Conservation (phyloP, 2,113 vertebrate species). For the Pao palembangensis region DNA sequence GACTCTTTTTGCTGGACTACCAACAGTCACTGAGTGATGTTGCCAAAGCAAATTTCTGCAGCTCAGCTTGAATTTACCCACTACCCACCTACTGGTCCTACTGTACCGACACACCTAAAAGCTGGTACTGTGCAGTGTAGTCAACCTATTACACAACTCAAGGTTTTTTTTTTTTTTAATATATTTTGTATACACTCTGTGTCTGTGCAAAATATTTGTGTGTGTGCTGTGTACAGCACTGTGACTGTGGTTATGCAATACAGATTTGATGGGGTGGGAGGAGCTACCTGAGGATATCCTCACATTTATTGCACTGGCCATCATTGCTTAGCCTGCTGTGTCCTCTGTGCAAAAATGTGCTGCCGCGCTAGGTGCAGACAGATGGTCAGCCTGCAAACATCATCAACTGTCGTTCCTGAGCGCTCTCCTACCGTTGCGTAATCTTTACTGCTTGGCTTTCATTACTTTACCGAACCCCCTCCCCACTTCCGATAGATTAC, state of each 20-base stretch:
- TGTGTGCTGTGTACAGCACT: constrained; percentile 1
- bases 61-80: no score
- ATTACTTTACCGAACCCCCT: not conserved
- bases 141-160: constrained; percentile 35
- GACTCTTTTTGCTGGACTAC: no score
- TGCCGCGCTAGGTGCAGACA: no score
- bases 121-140: not conserved
- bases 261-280: not conserved
- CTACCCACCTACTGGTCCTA: no score
- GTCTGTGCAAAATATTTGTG: constrained; percentile 4
- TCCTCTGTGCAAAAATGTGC: not conserved
- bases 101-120: no score
- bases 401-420: constrained; percentile 16
- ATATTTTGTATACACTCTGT: constrained; percentile 1
- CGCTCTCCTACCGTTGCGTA: constrained; percentile 7
- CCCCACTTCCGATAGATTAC: no score
- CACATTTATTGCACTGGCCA: constrained; percentile 4
- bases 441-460: not conserved
- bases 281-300: constrained; percentile 28
- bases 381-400: constrained; percentile 4
- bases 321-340: constrained; percentile 31
- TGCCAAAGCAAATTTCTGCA: no score
- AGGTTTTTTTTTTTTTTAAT: not conserved
- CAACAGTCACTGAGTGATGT: no score
- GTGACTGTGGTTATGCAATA: constrained; percentile 35